Evolutionary conservation across 2,888 invertebrate species (phyloP).

Genomic region (Eilema griseolum): DNA sequence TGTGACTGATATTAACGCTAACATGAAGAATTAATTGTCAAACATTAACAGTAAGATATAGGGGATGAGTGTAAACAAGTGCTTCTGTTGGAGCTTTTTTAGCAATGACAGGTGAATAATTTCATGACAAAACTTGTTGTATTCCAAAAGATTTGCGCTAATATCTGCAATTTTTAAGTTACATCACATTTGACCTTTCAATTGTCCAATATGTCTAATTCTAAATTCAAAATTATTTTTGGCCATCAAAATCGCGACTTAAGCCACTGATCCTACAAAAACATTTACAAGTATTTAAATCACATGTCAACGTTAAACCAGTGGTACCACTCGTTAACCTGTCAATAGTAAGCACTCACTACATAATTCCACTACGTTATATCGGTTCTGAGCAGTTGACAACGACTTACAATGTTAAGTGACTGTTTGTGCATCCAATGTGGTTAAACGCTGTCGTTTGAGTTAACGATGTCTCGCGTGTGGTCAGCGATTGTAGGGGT

Average conservation of each 20-base stretch:
- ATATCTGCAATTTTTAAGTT: no score
- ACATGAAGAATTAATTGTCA: no score
- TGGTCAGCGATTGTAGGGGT: constrained; percentile 63
- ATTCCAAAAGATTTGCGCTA: no score
- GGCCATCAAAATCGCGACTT: constrained; percentile 2
- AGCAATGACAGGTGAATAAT: no score
- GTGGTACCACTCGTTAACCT: constrained; percentile 35
- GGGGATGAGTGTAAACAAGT: no score
- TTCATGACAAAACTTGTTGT: no score
- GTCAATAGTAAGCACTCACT: constrained; percentile 32
- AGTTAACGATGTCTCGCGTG: constrained; percentile 74
- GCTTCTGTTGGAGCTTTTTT: no score
- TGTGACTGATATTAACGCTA: no score
- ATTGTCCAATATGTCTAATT: neutral
- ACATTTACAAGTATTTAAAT: constrained; percentile 25
- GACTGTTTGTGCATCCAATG: constrained; percentile 33
- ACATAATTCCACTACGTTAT: constrained; percentile 38
- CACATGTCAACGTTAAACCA: constrained; percentile 34
- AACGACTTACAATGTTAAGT: constrained; percentile 45
- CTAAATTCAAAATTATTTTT: constrained; percentile 15
- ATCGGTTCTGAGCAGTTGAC: constrained; percentile 42
- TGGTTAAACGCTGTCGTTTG: constrained; percentile 75
- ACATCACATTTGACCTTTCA: no score
- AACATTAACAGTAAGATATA: no score
- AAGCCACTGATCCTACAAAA: constrained; percentile 8